A percentile compares a stretch with the other conserved stretches of the same genome.
phyloP scores from a whole-genome alignment of 2,888 invertebrate species.

The Chrysolina oricalcia region DNA sequence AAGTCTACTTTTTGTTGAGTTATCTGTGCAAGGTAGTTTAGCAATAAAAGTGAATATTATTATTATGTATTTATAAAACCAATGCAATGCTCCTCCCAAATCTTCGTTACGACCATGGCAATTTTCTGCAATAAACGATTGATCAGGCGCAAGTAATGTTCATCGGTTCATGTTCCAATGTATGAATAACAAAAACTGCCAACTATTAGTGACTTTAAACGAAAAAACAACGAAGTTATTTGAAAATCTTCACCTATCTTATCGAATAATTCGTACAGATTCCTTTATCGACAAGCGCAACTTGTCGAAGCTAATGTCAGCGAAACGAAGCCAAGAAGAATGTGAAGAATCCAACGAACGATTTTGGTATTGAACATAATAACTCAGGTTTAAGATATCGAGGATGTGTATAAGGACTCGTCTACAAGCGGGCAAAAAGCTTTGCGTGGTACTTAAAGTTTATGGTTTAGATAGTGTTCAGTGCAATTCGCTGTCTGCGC shows the following conservation, averaged over 20 bases:
- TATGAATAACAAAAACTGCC: too few relatives aligned
- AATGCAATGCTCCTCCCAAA: too few relatives aligned
- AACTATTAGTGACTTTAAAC: too few relatives aligned
- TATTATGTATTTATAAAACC: too few relatives aligned
- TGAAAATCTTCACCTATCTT: conserved; percentile 25
- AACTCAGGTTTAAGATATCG: conserved; percentile 59
- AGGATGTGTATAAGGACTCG: conserved; percentile 53
- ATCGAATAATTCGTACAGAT: conserved; percentile 41
- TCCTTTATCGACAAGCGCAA: conserved; percentile 37
- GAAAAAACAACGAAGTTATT: not conserved
- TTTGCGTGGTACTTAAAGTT: conserved; percentile 65
- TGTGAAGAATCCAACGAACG: conserved; percentile 55
- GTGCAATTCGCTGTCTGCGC: conserved; percentile 60
- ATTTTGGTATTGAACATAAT: conserved; percentile 59
- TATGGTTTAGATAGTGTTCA: conserved; percentile 63
- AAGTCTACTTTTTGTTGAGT: too few relatives aligned
- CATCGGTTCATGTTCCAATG: too few relatives aligned
- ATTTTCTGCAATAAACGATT: too few relatives aligned
- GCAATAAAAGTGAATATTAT: too few relatives aligned
- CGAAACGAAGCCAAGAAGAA: conserved; percentile 40
- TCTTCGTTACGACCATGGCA: too few relatives aligned
- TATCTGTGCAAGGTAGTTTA: too few relatives aligned
- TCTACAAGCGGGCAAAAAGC: conserved; percentile 63
- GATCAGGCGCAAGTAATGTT: too few relatives aligned
- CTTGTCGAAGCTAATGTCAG: conserved; percentile 45